phyloP scores from a whole-genome alignment of 1,140 invertebrate genomes.

The Chelonus insularis region DNA sequence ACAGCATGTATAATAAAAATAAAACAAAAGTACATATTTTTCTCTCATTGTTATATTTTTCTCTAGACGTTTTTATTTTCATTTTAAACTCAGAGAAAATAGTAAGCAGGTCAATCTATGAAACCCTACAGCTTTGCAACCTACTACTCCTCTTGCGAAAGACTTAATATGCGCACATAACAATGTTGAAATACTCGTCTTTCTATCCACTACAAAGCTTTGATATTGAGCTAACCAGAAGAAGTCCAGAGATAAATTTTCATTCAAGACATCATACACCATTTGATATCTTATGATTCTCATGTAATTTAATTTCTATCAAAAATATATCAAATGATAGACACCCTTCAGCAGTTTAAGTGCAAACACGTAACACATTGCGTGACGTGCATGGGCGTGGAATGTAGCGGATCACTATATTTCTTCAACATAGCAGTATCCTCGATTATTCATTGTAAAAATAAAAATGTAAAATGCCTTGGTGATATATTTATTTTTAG shows the following conservation, averaged over 20 bases:
- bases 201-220: no score
- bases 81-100: no score
- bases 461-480: not conserved
- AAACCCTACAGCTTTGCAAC: not conserved
- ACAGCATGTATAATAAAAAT: no score
- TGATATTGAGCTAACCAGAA: no score
- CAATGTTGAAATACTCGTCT: no score
- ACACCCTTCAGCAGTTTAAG: not conserved
- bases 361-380: not conserved
- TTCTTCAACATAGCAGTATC: not conserved
- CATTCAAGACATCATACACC: not conserved
- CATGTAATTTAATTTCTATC: not conserved
- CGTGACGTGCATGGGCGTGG: slow-evolving; percentile 1
- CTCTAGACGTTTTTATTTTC: no score
- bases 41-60: no score
- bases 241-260: no score
- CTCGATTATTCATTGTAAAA: not conserved
- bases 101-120: not conserved
- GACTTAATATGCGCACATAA: no score
- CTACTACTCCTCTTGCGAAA: no score
- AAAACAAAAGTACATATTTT: no score
- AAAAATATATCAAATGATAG: not conserved
- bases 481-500: not conserved
- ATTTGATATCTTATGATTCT: not conserved
- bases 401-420: not conserved